Conservation (phyloP, 2,113 vertebrate species). For the Mungos mungo region DNA sequence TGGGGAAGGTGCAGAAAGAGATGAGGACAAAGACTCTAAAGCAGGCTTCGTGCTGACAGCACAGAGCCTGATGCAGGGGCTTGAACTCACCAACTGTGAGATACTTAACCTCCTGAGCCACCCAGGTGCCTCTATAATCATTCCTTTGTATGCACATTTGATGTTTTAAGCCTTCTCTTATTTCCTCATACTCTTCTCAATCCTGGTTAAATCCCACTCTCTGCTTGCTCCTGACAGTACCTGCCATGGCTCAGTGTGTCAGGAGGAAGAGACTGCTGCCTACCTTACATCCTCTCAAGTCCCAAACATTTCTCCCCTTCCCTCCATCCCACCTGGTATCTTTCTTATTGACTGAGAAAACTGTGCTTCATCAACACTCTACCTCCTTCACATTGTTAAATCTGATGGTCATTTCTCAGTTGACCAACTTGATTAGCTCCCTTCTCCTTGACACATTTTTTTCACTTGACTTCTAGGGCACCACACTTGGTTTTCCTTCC, state of each 20-base stretch:
- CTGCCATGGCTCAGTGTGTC: background rate
- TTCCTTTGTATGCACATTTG: fast-evolving
- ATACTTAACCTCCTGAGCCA: too few species aligned
- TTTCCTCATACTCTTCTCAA: background rate
- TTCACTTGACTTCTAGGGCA: background rate
- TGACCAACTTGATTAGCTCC: background rate
- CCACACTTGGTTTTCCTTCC: background rate
- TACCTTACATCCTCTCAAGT: background rate
- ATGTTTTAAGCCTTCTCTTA: background rate
- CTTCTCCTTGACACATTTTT: background rate
- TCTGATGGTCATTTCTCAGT: background rate
- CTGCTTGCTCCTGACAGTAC: background rate
- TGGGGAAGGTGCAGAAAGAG: too few species aligned
- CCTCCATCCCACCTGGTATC: background rate
- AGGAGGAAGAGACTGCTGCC: background rate
- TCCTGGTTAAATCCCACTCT: background rate
- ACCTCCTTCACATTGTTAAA: background rate
- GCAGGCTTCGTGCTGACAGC: too few species aligned
- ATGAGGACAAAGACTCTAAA: too few species aligned
- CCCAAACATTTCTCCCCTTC: background rate
- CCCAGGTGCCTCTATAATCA: background rate
- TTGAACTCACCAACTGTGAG: too few species aligned
- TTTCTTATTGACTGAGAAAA: background rate
- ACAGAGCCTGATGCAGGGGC: too few species aligned
- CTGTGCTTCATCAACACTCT: background rate